phyloP scores from a whole-genome alignment of 2,797 vertebrate species.

The Helicolenus hilgendorfi region DNA sequence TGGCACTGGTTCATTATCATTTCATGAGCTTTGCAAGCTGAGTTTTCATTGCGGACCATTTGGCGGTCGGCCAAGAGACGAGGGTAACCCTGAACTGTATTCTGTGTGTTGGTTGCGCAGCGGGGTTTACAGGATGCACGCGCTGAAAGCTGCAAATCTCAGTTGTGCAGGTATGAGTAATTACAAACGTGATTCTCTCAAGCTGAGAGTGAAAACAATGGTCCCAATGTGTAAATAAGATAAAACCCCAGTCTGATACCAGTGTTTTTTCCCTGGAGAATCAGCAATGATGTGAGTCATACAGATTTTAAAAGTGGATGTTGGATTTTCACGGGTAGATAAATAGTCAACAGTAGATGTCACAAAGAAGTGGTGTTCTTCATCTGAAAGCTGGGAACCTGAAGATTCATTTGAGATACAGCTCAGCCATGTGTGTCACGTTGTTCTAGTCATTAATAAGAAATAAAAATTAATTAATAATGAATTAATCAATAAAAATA shows the following conservation, averaged over 20 bases:
- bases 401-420: no score
- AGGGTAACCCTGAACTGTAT: neutral
- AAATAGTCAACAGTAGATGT: no score
- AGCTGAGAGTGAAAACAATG: neutral
- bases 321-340: no score
- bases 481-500: no score
- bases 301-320: neutral
- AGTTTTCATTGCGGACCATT: neutral
- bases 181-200: neutral
- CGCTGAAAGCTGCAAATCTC: conserved; percentile 3
- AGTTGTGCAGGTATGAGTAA: neutral
- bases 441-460: no score
- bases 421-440: no score
- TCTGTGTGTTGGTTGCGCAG: neutral
- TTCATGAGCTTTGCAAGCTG: conserved; percentile 15
- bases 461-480: no score
- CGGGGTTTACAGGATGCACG: neutral
- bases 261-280: neutral
- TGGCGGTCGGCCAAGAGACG: conserved; percentile 11
- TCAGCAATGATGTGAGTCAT: neutral
- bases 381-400: no score
- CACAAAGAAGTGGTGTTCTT: no score
- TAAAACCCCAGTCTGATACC: neutral
- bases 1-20: conserved; percentile 17
- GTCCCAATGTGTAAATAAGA: neutral